These are phyloP conservation scores for Lymantria dispar DNA, from an alignment of 2,888 invertebrate species.

Conservation along the genomic window DNA sequence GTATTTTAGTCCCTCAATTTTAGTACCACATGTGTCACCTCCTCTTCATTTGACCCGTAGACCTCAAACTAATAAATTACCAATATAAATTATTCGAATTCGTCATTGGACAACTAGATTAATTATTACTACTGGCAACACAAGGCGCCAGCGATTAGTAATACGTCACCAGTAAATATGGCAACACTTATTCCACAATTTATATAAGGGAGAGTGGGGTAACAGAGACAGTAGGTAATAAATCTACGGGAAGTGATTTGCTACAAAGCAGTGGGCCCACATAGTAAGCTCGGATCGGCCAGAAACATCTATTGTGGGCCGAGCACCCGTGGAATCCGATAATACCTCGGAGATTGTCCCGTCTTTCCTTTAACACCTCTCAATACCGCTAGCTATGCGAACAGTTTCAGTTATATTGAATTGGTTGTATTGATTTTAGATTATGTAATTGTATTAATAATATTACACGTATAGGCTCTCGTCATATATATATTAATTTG, in stretches of 20 bases:
- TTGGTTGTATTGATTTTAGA: slow-evolving; percentile 38
- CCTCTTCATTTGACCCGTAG: slow-evolving; percentile 44
- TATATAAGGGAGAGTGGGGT: slow-evolving; percentile 73
- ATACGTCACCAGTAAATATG: slow-evolving; percentile 81
- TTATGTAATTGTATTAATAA: slow-evolving; percentile 5
- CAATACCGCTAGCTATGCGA: slow-evolving; percentile 50
- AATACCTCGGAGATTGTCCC: slow-evolving; percentile 78
- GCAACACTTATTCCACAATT: slow-evolving; percentile 80
- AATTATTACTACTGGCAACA: slow-evolving; percentile 75
- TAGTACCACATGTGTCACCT: slow-evolving; percentile 45
- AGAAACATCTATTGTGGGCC: slow-evolving; percentile 75
- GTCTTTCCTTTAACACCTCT: slow-evolving; percentile 76
- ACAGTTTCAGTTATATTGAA: slow-evolving; percentile 41
- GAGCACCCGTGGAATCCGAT: slow-evolving; percentile 77
- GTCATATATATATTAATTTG: no score
- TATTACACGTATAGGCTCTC: no score
- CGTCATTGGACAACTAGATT: slow-evolving; percentile 71
- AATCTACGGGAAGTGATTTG: slow-evolving; percentile 79
- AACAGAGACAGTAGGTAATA: slow-evolving; percentile 71
- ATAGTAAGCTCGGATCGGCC: slow-evolving; percentile 71
- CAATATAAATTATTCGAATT: slow-evolving; percentile 75
- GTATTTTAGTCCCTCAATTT: slow-evolving; percentile 22
- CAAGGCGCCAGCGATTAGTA: slow-evolving; percentile 75
- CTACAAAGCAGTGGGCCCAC: slow-evolving; percentile 78
- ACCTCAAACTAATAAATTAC: slow-evolving; percentile 65